A percentile compares a stretch with the other conserved stretches of the same genome.
Evolutionary conservation across 1,140 invertebrate species (phyloP).

Genomic region (Akabosia matsudoensis): DNA sequence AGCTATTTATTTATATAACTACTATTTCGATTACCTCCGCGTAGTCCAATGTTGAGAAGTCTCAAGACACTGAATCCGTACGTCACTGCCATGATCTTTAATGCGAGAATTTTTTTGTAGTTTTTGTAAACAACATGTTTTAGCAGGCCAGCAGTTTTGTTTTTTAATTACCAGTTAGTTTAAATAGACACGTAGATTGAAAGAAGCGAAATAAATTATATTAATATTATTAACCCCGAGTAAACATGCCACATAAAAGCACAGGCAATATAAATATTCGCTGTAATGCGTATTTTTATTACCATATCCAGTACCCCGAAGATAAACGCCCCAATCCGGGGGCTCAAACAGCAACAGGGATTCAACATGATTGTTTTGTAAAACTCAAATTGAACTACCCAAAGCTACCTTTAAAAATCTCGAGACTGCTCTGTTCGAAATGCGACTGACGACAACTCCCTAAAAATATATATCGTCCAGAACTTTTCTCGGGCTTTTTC

Average conservation of each 20-base stretch:
- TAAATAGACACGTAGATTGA: not conserved
- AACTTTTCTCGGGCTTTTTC: too few species aligned
- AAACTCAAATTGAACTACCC: too few species aligned
- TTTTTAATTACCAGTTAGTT: not conserved
- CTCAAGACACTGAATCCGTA: not conserved
- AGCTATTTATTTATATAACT: not conserved
- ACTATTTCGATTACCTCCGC: not conserved
- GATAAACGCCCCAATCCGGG: constrained; percentile 2
- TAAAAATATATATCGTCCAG: too few species aligned
- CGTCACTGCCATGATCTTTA: not conserved
- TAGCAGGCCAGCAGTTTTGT: not conserved
- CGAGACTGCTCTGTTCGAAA: too few species aligned
- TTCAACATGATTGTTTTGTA: constrained; percentile 5
- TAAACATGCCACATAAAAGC: not conserved
- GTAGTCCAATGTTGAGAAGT: not conserved
- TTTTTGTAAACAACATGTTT: too few species aligned
- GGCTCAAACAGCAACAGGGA: constrained; percentile 13
- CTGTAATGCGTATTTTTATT: not conserved
- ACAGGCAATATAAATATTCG: not conserved
- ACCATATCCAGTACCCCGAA: constrained; percentile 10
- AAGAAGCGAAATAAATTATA: not conserved
- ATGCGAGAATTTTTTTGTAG: too few species aligned
- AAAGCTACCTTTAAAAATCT: too few species aligned
- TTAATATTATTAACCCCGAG: not conserved
- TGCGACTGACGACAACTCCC: too few species aligned